These are phyloP conservation scores for Scomber japonicus DNA, from an alignment of 2,113 vertebrate species.

Conservation along the genomic window DNA sequence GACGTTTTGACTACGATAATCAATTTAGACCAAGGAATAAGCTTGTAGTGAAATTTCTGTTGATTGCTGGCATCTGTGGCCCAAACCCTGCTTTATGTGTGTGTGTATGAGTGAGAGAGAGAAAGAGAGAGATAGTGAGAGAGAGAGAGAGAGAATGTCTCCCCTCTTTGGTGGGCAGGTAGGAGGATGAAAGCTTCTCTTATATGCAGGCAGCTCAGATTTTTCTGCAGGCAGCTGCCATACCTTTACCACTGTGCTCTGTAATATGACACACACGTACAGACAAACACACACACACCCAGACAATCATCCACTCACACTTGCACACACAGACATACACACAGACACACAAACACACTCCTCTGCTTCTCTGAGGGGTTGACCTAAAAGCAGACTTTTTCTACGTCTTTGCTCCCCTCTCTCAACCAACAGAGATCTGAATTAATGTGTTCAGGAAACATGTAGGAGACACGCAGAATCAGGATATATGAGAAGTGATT, in stretches of 20 bases:
- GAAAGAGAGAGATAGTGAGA: neutral
- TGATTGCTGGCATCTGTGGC: slow-evolving; percentile 47
- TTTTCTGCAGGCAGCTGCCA: slow-evolving; percentile 71
- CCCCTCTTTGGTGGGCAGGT: slow-evolving; percentile 66
- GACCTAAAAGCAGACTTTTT: slow-evolving; percentile 73
- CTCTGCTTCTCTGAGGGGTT: slow-evolving; percentile 66
- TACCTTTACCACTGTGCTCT: slow-evolving; percentile 68
- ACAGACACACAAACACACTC: slow-evolving; percentile 46
- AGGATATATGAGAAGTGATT: neutral
- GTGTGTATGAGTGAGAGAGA: slow-evolving; percentile 20
- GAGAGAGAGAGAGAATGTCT: slow-evolving; percentile 3
- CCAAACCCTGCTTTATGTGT: slow-evolving; percentile 39
- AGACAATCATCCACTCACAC: slow-evolving; percentile 47
- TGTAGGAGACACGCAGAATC: slow-evolving; percentile 1
- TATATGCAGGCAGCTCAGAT: slow-evolving; percentile 70
- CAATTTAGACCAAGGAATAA: slow-evolving; percentile 53
- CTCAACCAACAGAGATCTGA: slow-evolving; percentile 45
- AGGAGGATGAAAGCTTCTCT: slow-evolving; percentile 79
- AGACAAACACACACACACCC: slow-evolving; percentile 47
- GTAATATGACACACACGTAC: slow-evolving; percentile 66
- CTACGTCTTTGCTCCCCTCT: slow-evolving; percentile 53
- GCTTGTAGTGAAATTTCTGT: slow-evolving; percentile 47
- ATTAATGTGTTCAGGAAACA: slow-evolving; percentile 27
- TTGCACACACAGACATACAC: slow-evolving; percentile 24
- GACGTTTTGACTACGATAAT: slow-evolving; percentile 60